These are phyloP conservation scores for Betta splendens DNA, from an alignment of 2,797 vertebrate species.

Conservation along the genomic window DNA sequence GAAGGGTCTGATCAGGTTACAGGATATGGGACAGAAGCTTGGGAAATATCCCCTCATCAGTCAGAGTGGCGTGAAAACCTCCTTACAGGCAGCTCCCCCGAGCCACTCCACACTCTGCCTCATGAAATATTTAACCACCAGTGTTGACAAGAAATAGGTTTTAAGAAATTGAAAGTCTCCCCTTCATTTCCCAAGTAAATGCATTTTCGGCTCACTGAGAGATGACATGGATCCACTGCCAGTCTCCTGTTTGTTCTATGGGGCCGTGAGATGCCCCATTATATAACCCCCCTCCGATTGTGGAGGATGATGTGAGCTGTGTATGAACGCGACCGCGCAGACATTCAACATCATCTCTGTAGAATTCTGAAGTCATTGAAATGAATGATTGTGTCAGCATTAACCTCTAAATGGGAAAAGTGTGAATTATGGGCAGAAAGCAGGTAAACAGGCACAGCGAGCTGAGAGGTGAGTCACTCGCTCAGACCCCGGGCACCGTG, in stretches of 20 bases:
- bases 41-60: constrained; percentile 81
- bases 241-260: constrained; percentile 50
- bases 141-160: constrained; percentile 90
- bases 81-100: constrained; percentile 78
- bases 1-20: constrained; percentile 70
- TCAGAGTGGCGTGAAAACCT: constrained; percentile 81
- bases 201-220: constrained; percentile 77
- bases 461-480: constrained; percentile 12
- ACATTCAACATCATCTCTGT: constrained; percentile 3
- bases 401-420: constrained; percentile 11
- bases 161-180: constrained; percentile 87
- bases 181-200: constrained; percentile 83
- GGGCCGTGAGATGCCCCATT: constrained; percentile 53
- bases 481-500: constrained; percentile 22
- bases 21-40: constrained; percentile 71
- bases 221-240: constrained; percentile 54
- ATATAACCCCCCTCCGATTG: constrained; percentile 53
- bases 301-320: constrained; percentile 38
- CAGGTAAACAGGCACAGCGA: constrained; percentile 15
- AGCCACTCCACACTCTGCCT: constrained; percentile 79
- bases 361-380: constrained; percentile 1
- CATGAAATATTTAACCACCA: constrained; percentile 90
- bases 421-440: constrained; percentile 10
- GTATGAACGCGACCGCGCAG: constrained; percentile 18
- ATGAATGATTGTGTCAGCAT: constrained; percentile 12